These are phyloP conservation scores for Cotesia glomerata DNA, from an alignment of 1,140 invertebrate species.

Conservation along the genomic window DNA sequence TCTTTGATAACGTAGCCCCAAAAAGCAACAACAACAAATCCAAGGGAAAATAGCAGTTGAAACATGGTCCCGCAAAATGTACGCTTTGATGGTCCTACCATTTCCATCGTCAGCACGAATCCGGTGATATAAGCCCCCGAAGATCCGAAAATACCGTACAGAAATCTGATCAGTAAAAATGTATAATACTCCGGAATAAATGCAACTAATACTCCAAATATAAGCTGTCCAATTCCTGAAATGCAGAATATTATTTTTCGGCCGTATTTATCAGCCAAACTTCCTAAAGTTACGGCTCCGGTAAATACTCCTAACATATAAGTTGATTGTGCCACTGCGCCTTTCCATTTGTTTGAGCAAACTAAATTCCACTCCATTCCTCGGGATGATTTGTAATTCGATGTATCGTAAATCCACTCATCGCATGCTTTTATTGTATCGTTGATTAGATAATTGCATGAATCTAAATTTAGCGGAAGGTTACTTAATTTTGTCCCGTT, in stretches of 20 bases:
- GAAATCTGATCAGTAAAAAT: slow-evolving; percentile 73
- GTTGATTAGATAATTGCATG: slow-evolving; percentile 62
- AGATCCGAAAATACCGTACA: slow-evolving; percentile 83
- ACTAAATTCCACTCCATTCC: slow-evolving; percentile 86
- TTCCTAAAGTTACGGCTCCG: slow-evolving; percentile 84
- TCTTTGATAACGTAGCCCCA: slow-evolving; percentile 83
- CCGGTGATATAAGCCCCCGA: slow-evolving; percentile 84
- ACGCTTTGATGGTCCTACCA: slow-evolving; percentile 81
- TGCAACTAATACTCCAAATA: slow-evolving; percentile 75
- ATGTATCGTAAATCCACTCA: slow-evolving; percentile 75
- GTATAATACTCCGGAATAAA: slow-evolving; percentile 77
- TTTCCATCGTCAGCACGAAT: slow-evolving; percentile 87
- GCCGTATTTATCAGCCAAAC: slow-evolving; percentile 85
- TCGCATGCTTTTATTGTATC: slow-evolving; percentile 64
- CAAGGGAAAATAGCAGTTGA: slow-evolving; percentile 79
- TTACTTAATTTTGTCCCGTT: slow-evolving; percentile 56
- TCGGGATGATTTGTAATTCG: slow-evolving; percentile 73
- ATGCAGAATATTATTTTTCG: slow-evolving; percentile 81
- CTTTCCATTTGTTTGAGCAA: slow-evolving; percentile 81
- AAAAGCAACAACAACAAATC: slow-evolving; percentile 81
- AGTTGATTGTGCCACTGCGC: slow-evolving; percentile 76
- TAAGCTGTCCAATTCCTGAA: slow-evolving; percentile 73
- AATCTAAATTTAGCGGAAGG: slow-evolving; percentile 64
- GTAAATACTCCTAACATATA: slow-evolving; percentile 92
- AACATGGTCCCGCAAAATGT: slow-evolving; percentile 84